Evolutionary conservation across 2,113 vertebrate species (phyloP).

Genomic region (Saimiri boliviensis): DNA sequence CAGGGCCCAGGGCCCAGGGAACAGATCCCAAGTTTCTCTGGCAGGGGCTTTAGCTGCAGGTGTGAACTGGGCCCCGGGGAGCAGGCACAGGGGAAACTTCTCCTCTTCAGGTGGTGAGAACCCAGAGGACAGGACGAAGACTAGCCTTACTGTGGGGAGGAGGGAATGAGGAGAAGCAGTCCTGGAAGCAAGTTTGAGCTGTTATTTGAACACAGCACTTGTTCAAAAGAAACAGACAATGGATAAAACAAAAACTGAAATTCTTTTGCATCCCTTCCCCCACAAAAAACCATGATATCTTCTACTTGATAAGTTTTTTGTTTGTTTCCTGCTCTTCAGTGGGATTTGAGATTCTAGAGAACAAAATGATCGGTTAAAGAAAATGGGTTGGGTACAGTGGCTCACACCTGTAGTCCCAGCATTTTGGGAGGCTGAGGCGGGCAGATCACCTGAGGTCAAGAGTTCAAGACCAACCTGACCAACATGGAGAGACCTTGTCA

Average conservation of each 20-base stretch:
- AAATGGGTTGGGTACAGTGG: background rate
- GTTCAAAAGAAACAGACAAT: slow-evolving; percentile 23
- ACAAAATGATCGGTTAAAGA: background rate
- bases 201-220: background rate
- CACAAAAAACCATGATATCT: background rate
- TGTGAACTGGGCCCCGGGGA: background rate
- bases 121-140: background rate
- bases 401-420: too few relatives aligned
- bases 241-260: background rate
- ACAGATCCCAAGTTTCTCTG: background rate
- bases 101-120: background rate
- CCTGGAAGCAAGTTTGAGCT: background rate
- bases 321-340: background rate
- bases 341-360: background rate
- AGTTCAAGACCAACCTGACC: too few relatives aligned
- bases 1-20: background rate
- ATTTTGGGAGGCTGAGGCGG: too few relatives aligned
- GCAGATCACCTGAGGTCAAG: too few relatives aligned
- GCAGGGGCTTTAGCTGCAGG: background rate
- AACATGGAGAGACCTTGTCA: too few relatives aligned
- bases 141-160: background rate
- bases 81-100: too few relatives aligned
- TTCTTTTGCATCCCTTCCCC: background rate
- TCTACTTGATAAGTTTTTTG: background rate
- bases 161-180: background rate